Base-by-base conservation (phyloP, 2,797 vertebrate genomes). In the Jordanella pulchra region DNA sequence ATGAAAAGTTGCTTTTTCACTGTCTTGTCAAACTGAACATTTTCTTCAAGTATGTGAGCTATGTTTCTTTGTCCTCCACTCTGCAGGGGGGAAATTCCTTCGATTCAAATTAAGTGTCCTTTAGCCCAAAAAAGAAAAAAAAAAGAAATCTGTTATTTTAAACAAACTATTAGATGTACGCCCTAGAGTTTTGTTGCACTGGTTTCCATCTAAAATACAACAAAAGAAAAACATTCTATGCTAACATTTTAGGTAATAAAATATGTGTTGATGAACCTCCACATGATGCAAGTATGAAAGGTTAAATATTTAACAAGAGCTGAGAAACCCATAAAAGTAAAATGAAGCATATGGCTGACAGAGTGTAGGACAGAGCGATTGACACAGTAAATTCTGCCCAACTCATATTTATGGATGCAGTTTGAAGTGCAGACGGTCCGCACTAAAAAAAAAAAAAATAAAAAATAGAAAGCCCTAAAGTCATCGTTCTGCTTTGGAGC, bases 61-160 rank as follows among this genome's bases (percentile, higher is more conserved):
- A 88, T 83, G 89, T 65, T 32, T 83, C 84, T 91, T 94, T 93
- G 91, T 93, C 87, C 86, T 81, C 48, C 48, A 5, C 91, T 88
- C 92, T 65, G 89, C 69, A 75, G 93, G 92, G 88, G 93, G 93
- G 88, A 84, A 94, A 93, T 81, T 90, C 92, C 89, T 72, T 53
- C 35, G 77, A 78, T 81, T 83, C 25, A 11, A 69, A 71, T 73
- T 47, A 78, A 5, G 76, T 86, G 85, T 78, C 63, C 83, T 44
- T 64, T 44, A 35, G 60, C n/a, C n/a, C n/a, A n/a, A n/a, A n/a
- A n/a, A n/a, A 64, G 60, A 13, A 44, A 72, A 86, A 86, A 89
- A 84, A 74, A 77, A 85, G 85, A 71, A 85, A 85, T 87, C 2
- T 76, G 45, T 69, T 81, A 7, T 54, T 48, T 65, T 64, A 7